Evolutionary conservation across 2,888 invertebrate genomes (phyloP), one percentile per base, ranked within the genome.

Genomic region (Luffia ferchaultella): DNA sequence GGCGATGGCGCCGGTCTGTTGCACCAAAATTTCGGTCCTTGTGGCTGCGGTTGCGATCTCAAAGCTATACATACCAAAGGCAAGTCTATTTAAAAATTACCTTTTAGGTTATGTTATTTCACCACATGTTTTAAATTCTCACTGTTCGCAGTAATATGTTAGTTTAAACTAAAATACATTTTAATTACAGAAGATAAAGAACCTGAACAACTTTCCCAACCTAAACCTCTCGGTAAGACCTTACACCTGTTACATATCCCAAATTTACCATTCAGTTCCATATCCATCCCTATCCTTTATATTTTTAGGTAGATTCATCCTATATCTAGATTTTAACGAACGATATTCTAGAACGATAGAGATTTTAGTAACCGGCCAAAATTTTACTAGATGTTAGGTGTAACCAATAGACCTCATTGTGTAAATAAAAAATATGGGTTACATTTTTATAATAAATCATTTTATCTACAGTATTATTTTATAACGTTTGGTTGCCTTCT

Each of bases 51-150:
- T 18, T 92, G 90, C 65, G 88, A 86, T 20, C 79, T 84, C 16
- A 85, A 87, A 62, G 79, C 80, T 41, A 70, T 89, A 18, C 91
- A 92, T 62, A 91, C 89, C 1, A 92, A 92, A 88, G 90, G 92
- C 92, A 85, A 58, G 55, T 45, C n/a, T 49, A 40, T 41, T 49
- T 17, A 58, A n/a, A n/a, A n/a, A n/a, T n/a, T n/a, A n/a, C n/a
- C 60, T 76, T 75, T 68, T 57, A 77, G 76, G 77, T 77, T 76
- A 77, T 67, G 63, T 62, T 58, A 69, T 76, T 76, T 67, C 76
- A 68, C 76, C 77, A 76, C 16, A 42, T 41, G 17, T 48, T 40
- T 48, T 40, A 17, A 2, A 15, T 47, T 30, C 40, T 30, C 2
- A 17, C 3, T 12, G n/a, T 45, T 9, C 45, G 20, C 9, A 9